Evolutionary conservation across 1,140 invertebrate species (phyloP).

Genomic region (Rhysida immarginata): DNA sequence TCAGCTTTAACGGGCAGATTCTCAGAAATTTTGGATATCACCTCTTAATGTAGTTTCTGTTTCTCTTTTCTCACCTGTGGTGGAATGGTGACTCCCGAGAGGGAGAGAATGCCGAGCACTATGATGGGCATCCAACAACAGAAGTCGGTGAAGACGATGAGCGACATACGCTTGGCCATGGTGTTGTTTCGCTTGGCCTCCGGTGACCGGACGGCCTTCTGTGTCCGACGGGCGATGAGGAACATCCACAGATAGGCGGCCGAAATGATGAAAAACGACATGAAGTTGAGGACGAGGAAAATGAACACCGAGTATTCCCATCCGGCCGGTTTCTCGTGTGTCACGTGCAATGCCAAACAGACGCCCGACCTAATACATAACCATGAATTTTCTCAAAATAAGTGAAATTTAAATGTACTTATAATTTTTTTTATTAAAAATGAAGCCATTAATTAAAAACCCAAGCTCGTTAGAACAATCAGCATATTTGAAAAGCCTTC

Average conservation of each 20-base stretch:
- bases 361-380: conserved; percentile 33
- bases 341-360: conserved; percentile 42
- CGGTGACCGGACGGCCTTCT: conserved; percentile 27
- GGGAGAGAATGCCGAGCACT: conserved; percentile 33
- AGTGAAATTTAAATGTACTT: background rate
- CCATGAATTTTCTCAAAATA: background rate
- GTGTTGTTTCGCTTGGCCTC: conserved; percentile 24
- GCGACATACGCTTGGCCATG: conserved; percentile 39
- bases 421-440: too few species aligned
- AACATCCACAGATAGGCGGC: conserved; percentile 42
- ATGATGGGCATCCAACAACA: conserved; percentile 42
- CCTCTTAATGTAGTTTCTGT: too few species aligned
- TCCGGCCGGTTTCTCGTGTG: conserved; percentile 35
- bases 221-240: conserved; percentile 33
- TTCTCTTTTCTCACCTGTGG: conserved; percentile 31
- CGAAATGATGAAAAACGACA: conserved; percentile 38
- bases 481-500: background rate
- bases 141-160: conserved; percentile 41
- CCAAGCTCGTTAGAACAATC: background rate
- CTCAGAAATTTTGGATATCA: too few species aligned
- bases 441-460: background rate
- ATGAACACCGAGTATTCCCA: conserved; percentile 44
- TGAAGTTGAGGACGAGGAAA: conserved; percentile 38
- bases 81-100: conserved; percentile 32
- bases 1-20: too few species aligned